These are phyloP conservation scores for Petrocephalus schoutedeni DNA, from an alignment of 2,797 vertebrate genomes.

Conservation along the genomic window DNA sequence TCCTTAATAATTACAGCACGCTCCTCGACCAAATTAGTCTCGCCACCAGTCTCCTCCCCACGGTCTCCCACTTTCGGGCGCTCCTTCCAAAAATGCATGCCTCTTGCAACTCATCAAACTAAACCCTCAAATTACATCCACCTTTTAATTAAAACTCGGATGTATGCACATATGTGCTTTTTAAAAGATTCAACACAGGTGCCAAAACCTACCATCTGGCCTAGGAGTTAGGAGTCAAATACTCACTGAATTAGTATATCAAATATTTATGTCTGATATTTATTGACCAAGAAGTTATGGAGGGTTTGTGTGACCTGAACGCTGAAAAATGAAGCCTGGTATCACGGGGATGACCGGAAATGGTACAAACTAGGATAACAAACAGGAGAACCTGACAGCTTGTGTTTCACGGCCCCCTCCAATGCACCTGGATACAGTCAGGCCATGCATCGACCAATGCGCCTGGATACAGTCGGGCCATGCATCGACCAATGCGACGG, in stretches of 20 bases:
- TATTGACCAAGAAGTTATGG: background rate
- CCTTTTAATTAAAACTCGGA: background rate
- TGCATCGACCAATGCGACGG: background rate
- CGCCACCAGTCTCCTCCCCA: background rate
- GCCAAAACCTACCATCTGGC: background rate
- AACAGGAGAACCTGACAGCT: background rate
- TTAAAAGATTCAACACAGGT: background rate
- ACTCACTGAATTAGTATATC: background rate
- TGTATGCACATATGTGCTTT: background rate
- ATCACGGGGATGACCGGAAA: background rate
- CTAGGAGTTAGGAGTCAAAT: background rate
- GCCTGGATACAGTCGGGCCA: too few species aligned
- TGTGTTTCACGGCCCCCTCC: background rate
- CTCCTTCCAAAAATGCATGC: background rate
- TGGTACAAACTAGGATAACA: background rate
- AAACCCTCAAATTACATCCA: background rate
- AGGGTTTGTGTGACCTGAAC: background rate
- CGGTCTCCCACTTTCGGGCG: background rate
- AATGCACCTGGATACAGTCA: background rate
- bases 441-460: background rate
- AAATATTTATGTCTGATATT: background rate
- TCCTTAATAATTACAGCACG: background rate
- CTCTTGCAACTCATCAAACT: background rate
- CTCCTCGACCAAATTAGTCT: background rate
- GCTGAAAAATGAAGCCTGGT: background rate